Base-by-base conservation (phyloP, 2,113 vertebrate genomes). In the Gracilinanus agilis region DNA sequence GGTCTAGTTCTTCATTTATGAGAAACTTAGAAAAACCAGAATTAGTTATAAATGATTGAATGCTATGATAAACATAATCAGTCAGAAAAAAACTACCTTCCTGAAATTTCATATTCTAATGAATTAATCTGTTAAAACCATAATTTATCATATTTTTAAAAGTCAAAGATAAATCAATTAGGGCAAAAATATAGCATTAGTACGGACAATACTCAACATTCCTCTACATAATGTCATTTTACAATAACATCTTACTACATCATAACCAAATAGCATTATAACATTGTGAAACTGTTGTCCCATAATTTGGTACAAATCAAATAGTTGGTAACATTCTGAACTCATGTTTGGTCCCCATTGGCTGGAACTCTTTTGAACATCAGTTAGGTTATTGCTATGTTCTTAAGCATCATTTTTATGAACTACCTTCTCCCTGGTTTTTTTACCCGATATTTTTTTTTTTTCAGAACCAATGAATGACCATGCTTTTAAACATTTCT, bases 21-120 rank as follows among this genome's bases (percentile, higher is more conserved):
- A 40, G 67, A 83, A 83, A 83, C 19, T 83, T 40, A 83, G n/a
- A 40, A 83, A n/a, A 95, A 58, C 25, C 88, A 91, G 90, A 95
- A 93, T 90, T 54, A 54, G 53, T 91, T 61, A 90, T 92, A 95
- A 94, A 88, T 91, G 44, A 34, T 89, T 21, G 54, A 90, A 34
- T 93, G 90, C 29, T 93, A 0, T 75, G 27, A 90, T 95, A 24
- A 49, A 13, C 90, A n/a, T 90, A 91, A 96, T 24, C 23, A 94
- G 54, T 95, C 75, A 96, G 44, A 92, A 67, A 25, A 40, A 93
- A 29, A 91, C 7, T 83, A 92, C 25, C 44, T 95, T 2, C 89
- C 40, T 96, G 44, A 44, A 95, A 94, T 93, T 93, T 13, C 55
- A 90, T 92, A 67, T 92, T 92, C 61, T 95, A 92, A 94, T 92